These are phyloP conservation scores for Phlogophora meticulosa DNA, from an alignment of 2,888 invertebrate species.

Conservation along the genomic window DNA sequence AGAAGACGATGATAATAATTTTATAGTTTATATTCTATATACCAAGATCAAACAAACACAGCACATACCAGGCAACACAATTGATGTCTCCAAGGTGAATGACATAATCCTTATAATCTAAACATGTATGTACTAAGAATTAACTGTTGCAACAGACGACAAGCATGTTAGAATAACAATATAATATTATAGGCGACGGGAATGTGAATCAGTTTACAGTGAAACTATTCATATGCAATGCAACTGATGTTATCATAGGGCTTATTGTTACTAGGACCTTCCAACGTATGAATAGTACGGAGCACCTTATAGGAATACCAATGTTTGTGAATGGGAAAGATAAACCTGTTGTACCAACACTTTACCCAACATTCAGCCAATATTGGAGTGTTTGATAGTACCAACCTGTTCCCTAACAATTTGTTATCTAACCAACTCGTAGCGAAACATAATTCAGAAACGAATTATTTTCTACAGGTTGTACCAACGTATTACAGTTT, in stretches of 20 bases:
- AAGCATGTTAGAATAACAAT: conserved; percentile 68
- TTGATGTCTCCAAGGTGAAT: conserved; percentile 63
- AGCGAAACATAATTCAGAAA: no score
- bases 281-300: neutral
- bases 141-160: conserved; percentile 63
- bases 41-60: neutral
- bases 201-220: conserved; percentile 67
- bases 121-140: conserved; percentile 67
- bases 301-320: conserved; percentile 12
- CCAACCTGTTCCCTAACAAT: no score
- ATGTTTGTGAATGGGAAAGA: neutral
- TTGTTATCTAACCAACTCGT: no score
- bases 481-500: neutral
- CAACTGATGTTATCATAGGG: conserved; percentile 48
- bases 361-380: no score
- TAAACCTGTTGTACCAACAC: neutral
- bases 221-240: conserved; percentile 62
- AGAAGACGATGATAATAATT: neutral
- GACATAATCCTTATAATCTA: conserved; percentile 62
- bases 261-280: conserved; percentile 20
- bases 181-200: conserved; percentile 65
- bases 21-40: neutral
- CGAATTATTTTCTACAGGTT: no score
- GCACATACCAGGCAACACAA: neutral
- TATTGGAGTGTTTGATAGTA: no score